Evolutionary conservation across 2,113 vertebrate genomes (phyloP), one percentile per base, ranked within the genome.

Genomic region (Semicossyphus pulcher): DNA sequence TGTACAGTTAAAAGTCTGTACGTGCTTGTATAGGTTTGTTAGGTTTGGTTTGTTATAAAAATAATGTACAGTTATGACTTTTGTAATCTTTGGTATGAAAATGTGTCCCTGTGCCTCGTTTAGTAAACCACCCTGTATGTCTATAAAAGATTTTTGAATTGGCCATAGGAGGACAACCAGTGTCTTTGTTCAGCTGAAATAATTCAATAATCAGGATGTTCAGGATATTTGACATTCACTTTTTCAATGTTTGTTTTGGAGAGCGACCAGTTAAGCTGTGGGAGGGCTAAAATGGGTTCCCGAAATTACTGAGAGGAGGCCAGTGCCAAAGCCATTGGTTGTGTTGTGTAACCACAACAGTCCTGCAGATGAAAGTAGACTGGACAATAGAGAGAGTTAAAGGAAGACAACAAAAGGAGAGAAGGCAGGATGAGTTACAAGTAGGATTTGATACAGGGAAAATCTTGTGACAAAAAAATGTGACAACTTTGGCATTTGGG

Each of bases 231-330:
- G 11, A 62, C 59, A 11, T 62, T n/a, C 10, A n/a, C n/a, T n/a
- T n/a, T n/a, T n/a, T n/a, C n/a, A n/a, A n/a, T 4, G 11, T 60
- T 45, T 45, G 20, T 15, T 72, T 53, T 68, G 20, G 52, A 56
- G 51, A 53, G 12, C 23, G 37, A 44, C 21, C n/a, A 0, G 34
- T 64, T 26, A n/a, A 51, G 25, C 18, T 65, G n/a, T 53, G 36
- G 63, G 25, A 31, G 29, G 26, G 26, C 26, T 53, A 11, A 52
- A 29, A 52, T 21, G 51, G 34, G 45, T n/a, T 64, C 31, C 32
- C 18, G n/a, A 29, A 65, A 52, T 39, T 14, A 51, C 39, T 52
- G 18, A 0, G 4, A 39, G 47, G 4, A 65, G 52, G 37, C 25
- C 4, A 3, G 62, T 10, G 34, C 29, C 23, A 65, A 28, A 37